These are phyloP conservation scores for Cinclus cinclus DNA, from an alignment of 2,113 vertebrate genomes.

Conservation along the genomic window DNA sequence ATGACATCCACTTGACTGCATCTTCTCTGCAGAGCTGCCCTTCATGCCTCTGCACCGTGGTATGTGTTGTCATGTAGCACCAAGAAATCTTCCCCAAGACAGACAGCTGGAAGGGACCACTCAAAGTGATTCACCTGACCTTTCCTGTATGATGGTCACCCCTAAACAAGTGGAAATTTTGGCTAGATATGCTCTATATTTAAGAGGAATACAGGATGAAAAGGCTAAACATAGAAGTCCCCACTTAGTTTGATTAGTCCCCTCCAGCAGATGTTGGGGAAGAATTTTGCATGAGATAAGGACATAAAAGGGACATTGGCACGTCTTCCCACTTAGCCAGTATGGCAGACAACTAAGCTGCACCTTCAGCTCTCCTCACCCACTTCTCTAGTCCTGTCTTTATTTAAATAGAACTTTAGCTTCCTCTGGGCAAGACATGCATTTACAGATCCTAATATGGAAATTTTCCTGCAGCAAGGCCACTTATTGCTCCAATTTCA, in stretches of 20 bases:
- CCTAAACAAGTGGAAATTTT: not conserved
- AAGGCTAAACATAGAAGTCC: not conserved
- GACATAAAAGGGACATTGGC: not conserved
- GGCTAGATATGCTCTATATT: not conserved
- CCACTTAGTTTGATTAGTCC: not conserved
- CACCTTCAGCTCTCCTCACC: not conserved
- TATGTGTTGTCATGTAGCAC: rapidly evolving
- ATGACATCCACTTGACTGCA: not conserved
- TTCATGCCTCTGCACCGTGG: not conserved
- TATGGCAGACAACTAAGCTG: not conserved
- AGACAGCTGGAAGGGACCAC: not conserved
- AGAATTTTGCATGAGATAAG: not conserved
- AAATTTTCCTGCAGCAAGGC: not conserved
- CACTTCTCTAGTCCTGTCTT: not conserved
- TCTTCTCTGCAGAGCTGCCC: not conserved
- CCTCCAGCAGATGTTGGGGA: not conserved
- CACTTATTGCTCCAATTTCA: not conserved
- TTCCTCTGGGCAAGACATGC: not conserved
- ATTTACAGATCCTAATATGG: not conserved
- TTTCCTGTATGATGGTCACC: not conserved
- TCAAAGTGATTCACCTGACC: not conserved
- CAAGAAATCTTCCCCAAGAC: not conserved
- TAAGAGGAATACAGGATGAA: not conserved
- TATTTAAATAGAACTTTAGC: not conserved
- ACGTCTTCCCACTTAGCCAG: not conserved